Conservation (phyloP, 2,888 invertebrate species). For the Embidobia sp. region DNA sequence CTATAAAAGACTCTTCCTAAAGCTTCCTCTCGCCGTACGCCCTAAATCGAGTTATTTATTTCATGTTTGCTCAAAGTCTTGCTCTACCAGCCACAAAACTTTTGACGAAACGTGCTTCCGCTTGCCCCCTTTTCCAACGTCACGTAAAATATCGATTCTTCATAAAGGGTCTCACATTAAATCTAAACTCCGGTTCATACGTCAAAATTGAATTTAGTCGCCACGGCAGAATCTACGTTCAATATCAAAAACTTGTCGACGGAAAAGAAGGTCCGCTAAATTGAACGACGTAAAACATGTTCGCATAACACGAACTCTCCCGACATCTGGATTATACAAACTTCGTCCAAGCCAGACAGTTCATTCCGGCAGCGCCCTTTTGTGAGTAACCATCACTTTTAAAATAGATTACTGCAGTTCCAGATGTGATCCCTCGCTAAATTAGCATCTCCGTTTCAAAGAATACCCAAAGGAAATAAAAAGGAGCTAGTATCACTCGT, state of each 20-base stretch:
- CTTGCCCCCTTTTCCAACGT: slow-evolving; percentile 25
- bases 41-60: slow-evolving; percentile 9
- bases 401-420: slow-evolving; percentile 59
- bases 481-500: slow-evolving; percentile 11
- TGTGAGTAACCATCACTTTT: slow-evolving; percentile 55
- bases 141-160: slow-evolving; percentile 37
- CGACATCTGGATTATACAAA: slow-evolving; percentile 61
- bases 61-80: slow-evolving; percentile 13
- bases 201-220: slow-evolving; percentile 8
- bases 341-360: slow-evolving; percentile 46
- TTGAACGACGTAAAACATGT: slow-evolving; percentile 34
- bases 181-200: slow-evolving; percentile 1
- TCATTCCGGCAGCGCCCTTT: slow-evolving; percentile 46
- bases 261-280: slow-evolving; percentile 24
- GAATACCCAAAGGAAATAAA: slow-evolving; percentile 40
- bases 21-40: slow-evolving; percentile 3
- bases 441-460: slow-evolving; percentile 57
- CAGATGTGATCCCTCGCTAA: slow-evolving; percentile 54
- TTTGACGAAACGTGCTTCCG: slow-evolving; percentile 27
- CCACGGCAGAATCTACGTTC: neutral
- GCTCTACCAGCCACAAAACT: slow-evolving; percentile 4
- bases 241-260: slow-evolving; percentile 17
- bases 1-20: neutral
- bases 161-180: slow-evolving; percentile 1
- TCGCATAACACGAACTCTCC: slow-evolving; percentile 34